Conservation (phyloP, 2,888 invertebrate genomes). For the Polydrusus pterygomalis region DNA sequence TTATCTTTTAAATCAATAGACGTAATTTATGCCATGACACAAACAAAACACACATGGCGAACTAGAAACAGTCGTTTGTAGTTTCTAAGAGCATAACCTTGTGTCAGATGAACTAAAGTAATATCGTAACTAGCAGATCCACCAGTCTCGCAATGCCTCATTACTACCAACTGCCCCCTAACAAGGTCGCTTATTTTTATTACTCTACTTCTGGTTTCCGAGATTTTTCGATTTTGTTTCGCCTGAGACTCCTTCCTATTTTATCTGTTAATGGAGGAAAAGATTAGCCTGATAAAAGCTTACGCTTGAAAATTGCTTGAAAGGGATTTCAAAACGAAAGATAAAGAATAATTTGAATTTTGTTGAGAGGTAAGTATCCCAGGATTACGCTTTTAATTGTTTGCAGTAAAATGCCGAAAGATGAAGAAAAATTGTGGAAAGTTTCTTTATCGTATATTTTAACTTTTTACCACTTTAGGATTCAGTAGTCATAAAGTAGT, state of each 20-base stretch:
- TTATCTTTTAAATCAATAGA: too few relatives aligned
- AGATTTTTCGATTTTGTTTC: conserved; percentile 24
- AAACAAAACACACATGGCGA: too few relatives aligned
- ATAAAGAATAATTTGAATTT: conserved; percentile 24
- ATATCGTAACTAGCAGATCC: too few relatives aligned
- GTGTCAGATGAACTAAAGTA: too few relatives aligned
- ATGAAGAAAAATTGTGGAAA: background rate
- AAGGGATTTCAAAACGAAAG: conserved; percentile 19
- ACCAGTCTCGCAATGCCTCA: background rate
- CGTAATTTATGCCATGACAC: too few relatives aligned
- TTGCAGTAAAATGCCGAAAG: background rate
- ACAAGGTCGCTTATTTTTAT: conserved; percentile 12
- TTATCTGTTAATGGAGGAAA: conserved; percentile 12
- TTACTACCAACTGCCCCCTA: conserved; percentile 3
- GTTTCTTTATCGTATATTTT: background rate
- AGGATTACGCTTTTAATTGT: conserved; percentile 4
- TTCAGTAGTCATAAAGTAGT: too few relatives aligned
- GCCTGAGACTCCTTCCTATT: conserved; percentile 5
- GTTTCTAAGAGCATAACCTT: too few relatives aligned
- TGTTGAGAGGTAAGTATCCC: conserved; percentile 11
- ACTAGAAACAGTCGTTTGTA: too few relatives aligned
- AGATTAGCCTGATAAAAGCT: conserved; percentile 18
- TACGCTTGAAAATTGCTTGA: conserved; percentile 21
- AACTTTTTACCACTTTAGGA: too few relatives aligned
- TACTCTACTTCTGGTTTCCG: background rate